These are phyloP conservation scores for Leptinotarsa defecta DNA, from an alignment of 1,140 invertebrate genomes.

Conservation along the genomic window DNA sequence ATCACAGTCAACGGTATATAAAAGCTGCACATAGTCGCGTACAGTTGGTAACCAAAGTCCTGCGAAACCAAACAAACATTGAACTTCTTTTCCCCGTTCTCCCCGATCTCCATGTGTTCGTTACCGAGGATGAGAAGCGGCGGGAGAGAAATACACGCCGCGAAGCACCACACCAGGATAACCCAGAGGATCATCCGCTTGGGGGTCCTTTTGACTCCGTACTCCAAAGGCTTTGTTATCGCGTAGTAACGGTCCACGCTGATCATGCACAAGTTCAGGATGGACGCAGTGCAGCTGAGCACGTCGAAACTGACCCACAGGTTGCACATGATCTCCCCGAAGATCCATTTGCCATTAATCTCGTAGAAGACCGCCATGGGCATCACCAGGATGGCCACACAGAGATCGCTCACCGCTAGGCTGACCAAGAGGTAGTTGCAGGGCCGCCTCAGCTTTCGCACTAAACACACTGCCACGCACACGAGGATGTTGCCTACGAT, in stretches of 20 bases:
- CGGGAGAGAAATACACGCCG: constrained; percentile 86
- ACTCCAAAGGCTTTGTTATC: constrained; percentile 88
- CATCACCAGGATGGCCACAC: constrained; percentile 82
- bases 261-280: constrained; percentile 91
- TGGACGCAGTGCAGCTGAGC: constrained; percentile 84
- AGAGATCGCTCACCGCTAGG: constrained; percentile 86
- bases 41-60: constrained; percentile 87
- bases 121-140: constrained; percentile 88
- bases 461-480: constrained; percentile 82
- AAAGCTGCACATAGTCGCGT: constrained; percentile 87
- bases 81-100: constrained; percentile 54
- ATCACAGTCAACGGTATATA: constrained; percentile 88
- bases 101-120: constrained; percentile 66
- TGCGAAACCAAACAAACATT: constrained; percentile 82
- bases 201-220: constrained; percentile 85
- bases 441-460: constrained; percentile 80
- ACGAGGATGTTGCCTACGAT: constrained; percentile 89
- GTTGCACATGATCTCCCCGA: constrained; percentile 83
- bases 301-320: constrained; percentile 85
- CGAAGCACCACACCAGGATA: constrained; percentile 85
- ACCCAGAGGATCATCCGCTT: constrained; percentile 84
- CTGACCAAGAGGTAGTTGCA: constrained; percentile 90
- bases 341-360: constrained; percentile 82
- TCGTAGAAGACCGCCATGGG: constrained; percentile 83
- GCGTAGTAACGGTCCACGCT: constrained; percentile 87